Base-by-base conservation (phyloP, 2,888 invertebrate species). In the Synergus laeviventris region DNA sequence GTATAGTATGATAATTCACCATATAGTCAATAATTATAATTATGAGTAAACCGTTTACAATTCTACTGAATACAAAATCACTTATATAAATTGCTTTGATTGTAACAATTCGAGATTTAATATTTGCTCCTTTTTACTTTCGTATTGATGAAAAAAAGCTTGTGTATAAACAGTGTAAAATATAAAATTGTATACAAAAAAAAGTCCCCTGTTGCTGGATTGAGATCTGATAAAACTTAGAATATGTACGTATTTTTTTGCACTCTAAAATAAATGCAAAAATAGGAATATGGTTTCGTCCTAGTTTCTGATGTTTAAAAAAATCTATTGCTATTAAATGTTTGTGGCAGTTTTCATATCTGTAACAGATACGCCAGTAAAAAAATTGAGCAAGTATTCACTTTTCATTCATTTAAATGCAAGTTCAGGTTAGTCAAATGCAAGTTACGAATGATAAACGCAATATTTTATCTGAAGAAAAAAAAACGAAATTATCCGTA, bases 51-150 rank as follows among this genome's bases (percentile, higher is more conserved):
- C 54, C 9, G 39, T 49, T 49, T 16, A 49, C 16, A 59, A 31
- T 56, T 11, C 21, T 56, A 56, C 12, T 42, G 21, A 3, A 56
- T 56, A 14, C 12, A 56, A 56, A 59, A 24, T 59, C 18, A 11
- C 24, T 12, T 24, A 59, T 24, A n/a, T 16, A 45, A 66, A 45
- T 45, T 18, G 16, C 66, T 49, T 11, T n/a, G 11, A 21, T 45
- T 31, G 12, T 12, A 31, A 70, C 14, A 70, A 70, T 36, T 49
- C 9, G 31, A 49, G 31, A 36, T 49, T n/a, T 4, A 70, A 70
- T 70, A 70, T 45, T 70, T 70, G 70, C 70, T 70, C 70, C 49
- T 70, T 49, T 70, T 70, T 49, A 70, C 38, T 36, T 62, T 39
- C 38, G 14, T 70, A n/a, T 1, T n/a, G n/a, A 24, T 21, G 24